These are phyloP conservation scores for Pangasius sanitwongsei DNA, from an alignment of 2,797 vertebrate genomes.

Conservation along the genomic window DNA sequence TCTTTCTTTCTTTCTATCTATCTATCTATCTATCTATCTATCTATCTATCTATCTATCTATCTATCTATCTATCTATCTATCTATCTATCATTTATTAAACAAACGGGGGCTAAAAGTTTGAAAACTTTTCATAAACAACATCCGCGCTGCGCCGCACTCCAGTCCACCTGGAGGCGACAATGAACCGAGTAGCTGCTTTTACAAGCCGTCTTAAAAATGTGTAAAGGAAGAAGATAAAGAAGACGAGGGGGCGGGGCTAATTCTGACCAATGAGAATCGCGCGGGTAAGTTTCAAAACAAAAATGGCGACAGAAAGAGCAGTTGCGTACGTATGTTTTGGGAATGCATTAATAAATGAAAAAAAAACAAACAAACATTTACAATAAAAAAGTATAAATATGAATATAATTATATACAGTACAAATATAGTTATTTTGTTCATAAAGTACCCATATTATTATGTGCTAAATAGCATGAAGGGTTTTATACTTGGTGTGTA, in stretches of 20 bases:
- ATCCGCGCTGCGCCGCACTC: too few species aligned
- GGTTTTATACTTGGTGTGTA: neutral
- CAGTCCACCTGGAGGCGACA: conserved; percentile 8
- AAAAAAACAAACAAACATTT: neutral
- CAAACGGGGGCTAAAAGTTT: neutral
- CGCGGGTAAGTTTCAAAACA: conserved; percentile 59
- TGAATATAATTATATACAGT: neutral
- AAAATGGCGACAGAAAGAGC: conserved; percentile 56
- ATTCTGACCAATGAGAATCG: conserved; percentile 33
- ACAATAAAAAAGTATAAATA: neutral
- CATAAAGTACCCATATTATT: neutral
- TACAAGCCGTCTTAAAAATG: neutral
- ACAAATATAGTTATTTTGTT: neutral
- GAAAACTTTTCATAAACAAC: neutral
- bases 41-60: too few species aligned
- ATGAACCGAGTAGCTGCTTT: neutral
- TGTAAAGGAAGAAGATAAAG: neutral
- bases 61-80: too few species aligned
- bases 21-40: neutral
- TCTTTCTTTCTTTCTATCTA: neutral
- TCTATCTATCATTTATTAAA: neutral
- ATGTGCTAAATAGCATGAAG: neutral
- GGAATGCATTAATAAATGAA: neutral
- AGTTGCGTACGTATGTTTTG: conserved; percentile 43
- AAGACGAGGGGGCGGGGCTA: neutral